Base-by-base conservation (phyloP, 2,797 vertebrate genomes). In the Bufotes viridis region DNA sequence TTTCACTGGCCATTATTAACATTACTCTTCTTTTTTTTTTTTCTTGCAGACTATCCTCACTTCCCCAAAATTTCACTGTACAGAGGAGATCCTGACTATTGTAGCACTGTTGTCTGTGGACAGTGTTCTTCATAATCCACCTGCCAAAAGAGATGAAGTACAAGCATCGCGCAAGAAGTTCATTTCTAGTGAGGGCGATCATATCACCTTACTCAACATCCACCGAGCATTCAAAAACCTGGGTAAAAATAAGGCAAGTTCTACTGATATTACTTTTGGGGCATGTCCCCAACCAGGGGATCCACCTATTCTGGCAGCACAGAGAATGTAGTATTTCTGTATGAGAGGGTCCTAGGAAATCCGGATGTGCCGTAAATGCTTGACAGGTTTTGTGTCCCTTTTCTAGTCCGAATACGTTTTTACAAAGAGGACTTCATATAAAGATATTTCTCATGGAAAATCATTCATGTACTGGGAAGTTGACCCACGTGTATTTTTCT, bases 21-120 rank as follows among this genome's bases (percentile, higher is more conserved):
- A 11, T 57, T 15, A 57, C 14, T 57, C 10, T 10, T 13, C 11
- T 57, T 13, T 12, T 12, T 57, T 57, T 57, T 51, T 79, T 91
- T 63, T 15, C 89, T 91, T 92, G 55, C 94, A 99, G 98, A 97
- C 97, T 79, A 97, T 99, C 92, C 96, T 99, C 67, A 57, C 98
- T 91, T 98, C 97, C 14, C 94, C 97, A 0, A 96, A 96, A 84
- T 98, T 95, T 92, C 97, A 96, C 90, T 99, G 98, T 78, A 95
- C 97, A 0, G 98, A 99, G 90, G 98, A 99, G 93, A 94, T 99
- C 79, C 91, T 99, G 93, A 98, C 95, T 92, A 97, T 99, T 0
- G 94, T 99, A 74, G 96, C 98, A 0, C 93, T 99, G 92, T 93
- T 99, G 0, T 98, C 98, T 0, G 98, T 98, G 94, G 98, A 99